phyloP scores from a whole-genome alignment of 2,113 vertebrate genomes.

The Arizona elegans region DNA sequence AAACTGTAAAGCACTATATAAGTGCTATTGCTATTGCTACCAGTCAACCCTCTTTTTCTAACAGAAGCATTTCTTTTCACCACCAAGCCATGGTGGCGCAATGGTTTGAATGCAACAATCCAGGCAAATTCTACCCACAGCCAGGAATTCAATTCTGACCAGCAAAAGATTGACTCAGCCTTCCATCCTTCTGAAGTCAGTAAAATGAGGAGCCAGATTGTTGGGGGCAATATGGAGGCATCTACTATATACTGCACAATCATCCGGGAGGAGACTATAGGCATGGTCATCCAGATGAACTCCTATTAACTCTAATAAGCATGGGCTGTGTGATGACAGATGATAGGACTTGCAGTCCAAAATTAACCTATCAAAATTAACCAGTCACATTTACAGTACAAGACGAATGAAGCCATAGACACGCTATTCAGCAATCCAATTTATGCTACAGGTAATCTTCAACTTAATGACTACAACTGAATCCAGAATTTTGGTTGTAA shows the following conservation, averaged over 20 bases:
- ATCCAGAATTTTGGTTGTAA: not conserved
- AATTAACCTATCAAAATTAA: not conserved
- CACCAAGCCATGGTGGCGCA: too few relatives aligned
- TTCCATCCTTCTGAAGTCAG: not conserved
- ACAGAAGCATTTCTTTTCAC: not conserved
- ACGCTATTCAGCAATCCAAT: not conserved
- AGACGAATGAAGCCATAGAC: not conserved
- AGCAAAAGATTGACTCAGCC: not conserved
- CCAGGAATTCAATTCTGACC: not conserved
- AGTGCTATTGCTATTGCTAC: not conserved
- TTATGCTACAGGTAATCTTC: not conserved
- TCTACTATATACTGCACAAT: not conserved
- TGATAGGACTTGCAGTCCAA: not conserved
- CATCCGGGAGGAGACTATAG: not conserved
- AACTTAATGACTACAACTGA: not conserved
- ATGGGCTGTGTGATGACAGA: not conserved
- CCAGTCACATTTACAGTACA: not conserved
- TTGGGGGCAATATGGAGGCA: not conserved
- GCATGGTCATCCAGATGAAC: not conserved
- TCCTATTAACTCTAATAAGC: not conserved
- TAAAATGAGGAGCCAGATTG: not conserved
- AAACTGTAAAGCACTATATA: too few relatives aligned
- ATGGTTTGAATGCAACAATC: too few relatives aligned
- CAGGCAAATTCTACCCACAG: not conserved
- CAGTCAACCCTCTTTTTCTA: not conserved